phyloP scores from a whole-genome alignment of 2,888 invertebrate species.

The Gerris lacustris region DNA sequence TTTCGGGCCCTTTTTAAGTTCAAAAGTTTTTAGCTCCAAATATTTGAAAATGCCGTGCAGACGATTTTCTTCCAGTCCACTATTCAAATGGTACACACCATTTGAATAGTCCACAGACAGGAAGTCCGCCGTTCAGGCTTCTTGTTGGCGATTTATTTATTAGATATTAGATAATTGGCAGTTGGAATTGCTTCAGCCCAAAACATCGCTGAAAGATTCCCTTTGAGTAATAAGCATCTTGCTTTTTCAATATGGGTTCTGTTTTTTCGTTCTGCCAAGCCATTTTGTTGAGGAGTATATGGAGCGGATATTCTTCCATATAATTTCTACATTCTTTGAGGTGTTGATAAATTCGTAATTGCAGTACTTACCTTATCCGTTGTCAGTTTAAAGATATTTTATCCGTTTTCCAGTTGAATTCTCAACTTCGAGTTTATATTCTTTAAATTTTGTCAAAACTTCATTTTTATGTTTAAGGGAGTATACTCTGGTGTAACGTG shows the following conservation, averaged over 20 bases:
- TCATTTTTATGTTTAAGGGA: slow-evolving; percentile 30
- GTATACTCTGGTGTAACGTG: slow-evolving; percentile 28
- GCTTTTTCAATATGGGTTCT: not conserved
- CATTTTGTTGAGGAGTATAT: slow-evolving; percentile 35
- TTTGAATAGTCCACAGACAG: no score
- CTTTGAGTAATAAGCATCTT: slow-evolving; percentile 7
- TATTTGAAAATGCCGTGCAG: not conserved
- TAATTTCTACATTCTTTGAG: no score
- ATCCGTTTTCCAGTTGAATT: slow-evolving; percentile 26
- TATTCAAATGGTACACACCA: not conserved
- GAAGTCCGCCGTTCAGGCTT: no score
- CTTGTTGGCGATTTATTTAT: no score
- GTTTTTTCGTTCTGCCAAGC: slow-evolving; percentile 33
- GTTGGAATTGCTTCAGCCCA: slow-evolving; percentile 15
- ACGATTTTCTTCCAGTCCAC: slow-evolving; percentile 4
- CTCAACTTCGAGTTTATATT: slow-evolving; percentile 26
- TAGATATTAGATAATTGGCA: slow-evolving; percentile 11
- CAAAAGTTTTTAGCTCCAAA: slow-evolving; percentile 9
- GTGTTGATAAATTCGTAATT: no score
- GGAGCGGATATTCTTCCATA: no score
- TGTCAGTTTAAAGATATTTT: no score
- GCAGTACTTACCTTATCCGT: no score
- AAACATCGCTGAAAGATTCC: not conserved
- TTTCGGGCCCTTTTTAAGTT: no score
- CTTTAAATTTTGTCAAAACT: slow-evolving; percentile 24